A percentile compares a stretch with the other conserved stretches of the same genome.
These are phyloP conservation scores for Acanthosepion esculentum DNA, from an alignment of 2,888 invertebrate species.

Conservation along the genomic window DNA sequence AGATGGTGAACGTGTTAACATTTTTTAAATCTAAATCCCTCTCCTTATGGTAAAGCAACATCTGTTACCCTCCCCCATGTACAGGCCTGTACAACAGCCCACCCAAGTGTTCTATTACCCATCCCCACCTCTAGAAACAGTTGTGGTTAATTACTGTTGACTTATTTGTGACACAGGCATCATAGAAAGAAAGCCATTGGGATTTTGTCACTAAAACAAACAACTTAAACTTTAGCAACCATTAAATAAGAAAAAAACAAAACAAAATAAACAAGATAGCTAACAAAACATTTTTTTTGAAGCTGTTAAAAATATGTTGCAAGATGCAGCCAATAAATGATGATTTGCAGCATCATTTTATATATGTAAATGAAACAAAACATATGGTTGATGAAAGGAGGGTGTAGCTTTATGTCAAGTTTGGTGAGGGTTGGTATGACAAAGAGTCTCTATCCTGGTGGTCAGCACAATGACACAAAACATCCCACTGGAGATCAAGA, in stretches of 20 bases:
- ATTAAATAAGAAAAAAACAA: not conserved
- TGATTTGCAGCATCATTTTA: no score
- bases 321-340: no score
- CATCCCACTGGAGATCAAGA: no score
- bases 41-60: not conserved
- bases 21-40: no score
- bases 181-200: not conserved
- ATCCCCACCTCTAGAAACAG: not conserved
- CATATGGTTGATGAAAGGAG: no score
- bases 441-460: no score
- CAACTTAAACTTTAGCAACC: not conserved
- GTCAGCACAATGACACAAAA: no score
- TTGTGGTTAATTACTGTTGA: not conserved
- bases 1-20: no score
- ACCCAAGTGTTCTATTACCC: not conserved
- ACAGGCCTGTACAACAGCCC: not conserved
- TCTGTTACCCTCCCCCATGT: not conserved
- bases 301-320: not conserved
- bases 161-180: not conserved
- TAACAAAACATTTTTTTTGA: not conserved
- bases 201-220: not conserved
- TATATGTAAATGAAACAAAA: no score
- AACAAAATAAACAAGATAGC: not conserved
- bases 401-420: no score
- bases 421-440: no score